phyloP scores from a whole-genome alignment of 2,888 invertebrate genomes.

The Lycaena phlaeas region DNA sequence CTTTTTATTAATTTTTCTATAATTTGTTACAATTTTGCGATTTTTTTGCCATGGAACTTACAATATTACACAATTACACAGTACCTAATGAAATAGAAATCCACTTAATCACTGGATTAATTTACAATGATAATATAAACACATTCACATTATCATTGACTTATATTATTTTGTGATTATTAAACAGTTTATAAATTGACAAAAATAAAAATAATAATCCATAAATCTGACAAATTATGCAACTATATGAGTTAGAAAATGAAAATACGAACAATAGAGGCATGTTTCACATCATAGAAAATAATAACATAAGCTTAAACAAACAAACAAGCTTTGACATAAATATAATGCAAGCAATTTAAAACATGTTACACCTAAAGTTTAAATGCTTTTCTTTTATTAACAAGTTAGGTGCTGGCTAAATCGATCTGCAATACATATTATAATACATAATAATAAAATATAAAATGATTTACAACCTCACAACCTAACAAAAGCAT shows the following conservation, averaged over 20 bases:
- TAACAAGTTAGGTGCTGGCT: slow-evolving; percentile 7
- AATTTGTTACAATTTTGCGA: slow-evolving; percentile 68
- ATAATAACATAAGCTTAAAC: slow-evolving; percentile 29
- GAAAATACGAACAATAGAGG: slow-evolving; percentile 25
- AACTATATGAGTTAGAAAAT: slow-evolving; percentile 47
- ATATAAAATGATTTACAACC: slow-evolving; percentile 70
- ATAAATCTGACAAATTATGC: slow-evolving; percentile 62
- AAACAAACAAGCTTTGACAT: slow-evolving; percentile 32
- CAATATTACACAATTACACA: slow-evolving; percentile 44
- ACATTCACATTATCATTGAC: slow-evolving; percentile 56
- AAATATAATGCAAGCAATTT: slow-evolving; percentile 23
- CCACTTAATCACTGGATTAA: slow-evolving; percentile 63
- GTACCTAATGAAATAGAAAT: slow-evolving; percentile 69
- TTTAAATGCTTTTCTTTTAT: slow-evolving; percentile 7
- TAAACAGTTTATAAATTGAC: slow-evolving; percentile 22
- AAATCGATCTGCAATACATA: slow-evolving; percentile 36
- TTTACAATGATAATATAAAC: slow-evolving; percentile 66
- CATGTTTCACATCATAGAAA: slow-evolving; percentile 11
- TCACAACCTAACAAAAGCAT: slow-evolving; percentile 64
- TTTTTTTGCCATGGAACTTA: slow-evolving; percentile 64
- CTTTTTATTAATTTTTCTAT: slow-evolving; percentile 69
- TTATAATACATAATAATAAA: slow-evolving; percentile 65
- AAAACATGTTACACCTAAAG: not conserved
- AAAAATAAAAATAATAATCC: slow-evolving; percentile 31
- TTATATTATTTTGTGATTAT: slow-evolving; percentile 52